Conservation (phyloP, 1,140 invertebrate species). For the Caenorhabditis inopinata region DNA sequence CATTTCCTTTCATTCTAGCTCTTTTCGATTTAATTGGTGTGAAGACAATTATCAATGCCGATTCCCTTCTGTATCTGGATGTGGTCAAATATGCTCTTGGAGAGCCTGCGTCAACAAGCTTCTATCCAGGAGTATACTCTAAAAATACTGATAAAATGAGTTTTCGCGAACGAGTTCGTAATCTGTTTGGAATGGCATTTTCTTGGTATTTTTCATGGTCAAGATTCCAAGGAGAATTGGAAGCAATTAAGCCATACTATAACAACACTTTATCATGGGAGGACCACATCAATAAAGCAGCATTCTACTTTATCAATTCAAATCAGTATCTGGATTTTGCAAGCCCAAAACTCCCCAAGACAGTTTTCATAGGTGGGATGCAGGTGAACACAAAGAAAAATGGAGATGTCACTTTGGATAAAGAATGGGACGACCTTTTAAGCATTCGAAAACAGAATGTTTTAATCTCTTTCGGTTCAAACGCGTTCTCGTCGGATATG, state of each 20-base stretch:
- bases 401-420: not conserved
- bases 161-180: not conserved
- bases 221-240: not conserved
- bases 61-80: not conserved
- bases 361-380: conserved; percentile 46
- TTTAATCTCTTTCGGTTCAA: conserved; percentile 49
- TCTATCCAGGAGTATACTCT: not conserved
- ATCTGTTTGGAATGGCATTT: not conserved
- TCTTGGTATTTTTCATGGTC: not conserved
- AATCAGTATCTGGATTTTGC: conserved; percentile 33
- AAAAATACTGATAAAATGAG: not conserved
- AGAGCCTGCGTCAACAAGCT: not conserved
- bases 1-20: not conserved
- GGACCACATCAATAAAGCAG: not conserved
- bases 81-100: not conserved
- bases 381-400: conserved; percentile 3
- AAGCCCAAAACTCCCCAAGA: not conserved
- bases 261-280: not conserved
- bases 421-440: conserved; percentile 42
- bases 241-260: not conserved
- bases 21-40: not conserved
- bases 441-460: conserved; percentile 32
- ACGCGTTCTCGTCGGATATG: conserved; percentile 44
- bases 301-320: conserved; percentile 4
- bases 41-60: not conserved